Conservation (phyloP, 1,140 invertebrate genomes). For the Drosophila saltans region DNA sequence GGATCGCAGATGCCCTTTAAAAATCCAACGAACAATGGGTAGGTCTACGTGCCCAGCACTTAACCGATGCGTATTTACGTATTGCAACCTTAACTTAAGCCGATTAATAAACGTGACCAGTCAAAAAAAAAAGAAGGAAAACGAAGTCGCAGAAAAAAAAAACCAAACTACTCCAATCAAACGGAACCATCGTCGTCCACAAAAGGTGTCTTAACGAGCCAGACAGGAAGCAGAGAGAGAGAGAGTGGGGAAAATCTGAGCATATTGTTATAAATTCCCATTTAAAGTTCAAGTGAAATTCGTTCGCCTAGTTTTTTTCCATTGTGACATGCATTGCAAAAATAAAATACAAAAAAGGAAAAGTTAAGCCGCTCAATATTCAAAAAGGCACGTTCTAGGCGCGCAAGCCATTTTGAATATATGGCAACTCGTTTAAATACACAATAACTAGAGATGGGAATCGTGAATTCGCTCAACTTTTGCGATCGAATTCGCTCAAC, state of each 20-base stretch:
- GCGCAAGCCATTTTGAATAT: conserved; percentile 15
- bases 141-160: conserved; percentile 1
- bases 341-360: conserved; percentile 21
- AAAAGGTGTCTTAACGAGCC: conserved; percentile 22
- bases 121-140: conserved; percentile 35
- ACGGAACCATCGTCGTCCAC: not conserved
- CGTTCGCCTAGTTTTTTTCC: conserved; percentile 30
- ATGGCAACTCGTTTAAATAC: conserved; percentile 7
- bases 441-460: not conserved
- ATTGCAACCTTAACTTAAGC: conserved; percentile 50
- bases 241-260: conserved; percentile 12
- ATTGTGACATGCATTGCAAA: conserved; percentile 41
- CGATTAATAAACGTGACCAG: conserved; percentile 76
- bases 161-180: conserved; percentile 23
- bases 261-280: conserved; percentile 13
- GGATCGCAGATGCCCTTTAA: conserved; percentile 40
- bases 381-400: conserved; percentile 49
- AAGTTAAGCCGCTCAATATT: conserved; percentile 57
- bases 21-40: conserved; percentile 49
- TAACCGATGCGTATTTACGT: conserved; percentile 50
- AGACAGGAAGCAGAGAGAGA: conserved; percentile 29
- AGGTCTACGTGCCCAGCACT: conserved; percentile 55
- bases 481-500: no score
- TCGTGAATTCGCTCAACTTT: no score
- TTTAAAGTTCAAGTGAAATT: conserved; percentile 36